Percentiles rank a stretch among this genome's conserved stretches.
Conservation (phyloP, 2,888 invertebrate species). For the Stratiomys singularior region DNA sequence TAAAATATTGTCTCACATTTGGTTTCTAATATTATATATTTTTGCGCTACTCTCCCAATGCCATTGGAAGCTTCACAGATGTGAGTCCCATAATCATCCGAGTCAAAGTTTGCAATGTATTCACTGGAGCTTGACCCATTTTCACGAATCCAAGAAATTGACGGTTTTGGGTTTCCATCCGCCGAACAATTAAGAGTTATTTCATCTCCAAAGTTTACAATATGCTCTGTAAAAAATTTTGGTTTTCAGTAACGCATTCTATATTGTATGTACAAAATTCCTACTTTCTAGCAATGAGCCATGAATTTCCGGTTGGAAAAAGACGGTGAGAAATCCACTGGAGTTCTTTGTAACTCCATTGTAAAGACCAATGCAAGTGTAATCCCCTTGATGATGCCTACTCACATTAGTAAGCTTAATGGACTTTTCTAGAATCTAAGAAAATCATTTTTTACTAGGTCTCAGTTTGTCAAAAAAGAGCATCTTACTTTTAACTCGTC, state of each 20-base stretch:
- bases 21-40: neutral
- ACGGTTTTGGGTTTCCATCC: slow-evolving; percentile 66
- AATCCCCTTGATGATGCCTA: slow-evolving; percentile 60
- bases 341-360: slow-evolving; percentile 69
- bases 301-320: slow-evolving; percentile 64
- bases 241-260: too few relatives aligned
- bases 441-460: neutral
- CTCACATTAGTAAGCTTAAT: neutral
- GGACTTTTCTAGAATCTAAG: neutral
- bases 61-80: slow-evolving; percentile 22
- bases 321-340: slow-evolving; percentile 67
- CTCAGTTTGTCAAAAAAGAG: neutral
- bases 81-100: slow-evolving; percentile 9
- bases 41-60: neutral
- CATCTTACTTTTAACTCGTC: slow-evolving; percentile 1
- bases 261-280: too few relatives aligned
- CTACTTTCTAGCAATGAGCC: too few relatives aligned
- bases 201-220: slow-evolving; percentile 64
- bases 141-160: slow-evolving; percentile 54
- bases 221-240: slow-evolving; percentile 55
- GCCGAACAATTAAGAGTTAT: slow-evolving; percentile 67
- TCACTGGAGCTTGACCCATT: neutral
- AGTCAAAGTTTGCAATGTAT: neutral
- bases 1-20: slow-evolving; percentile 6
- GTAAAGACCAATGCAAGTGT: slow-evolving; percentile 72